A percentile compares a stretch with the other conserved stretches of the same genome.
Evolutionary conservation across 2,797 vertebrate genomes (phyloP).

Genomic region (Mergus octosetaceus): DNA sequence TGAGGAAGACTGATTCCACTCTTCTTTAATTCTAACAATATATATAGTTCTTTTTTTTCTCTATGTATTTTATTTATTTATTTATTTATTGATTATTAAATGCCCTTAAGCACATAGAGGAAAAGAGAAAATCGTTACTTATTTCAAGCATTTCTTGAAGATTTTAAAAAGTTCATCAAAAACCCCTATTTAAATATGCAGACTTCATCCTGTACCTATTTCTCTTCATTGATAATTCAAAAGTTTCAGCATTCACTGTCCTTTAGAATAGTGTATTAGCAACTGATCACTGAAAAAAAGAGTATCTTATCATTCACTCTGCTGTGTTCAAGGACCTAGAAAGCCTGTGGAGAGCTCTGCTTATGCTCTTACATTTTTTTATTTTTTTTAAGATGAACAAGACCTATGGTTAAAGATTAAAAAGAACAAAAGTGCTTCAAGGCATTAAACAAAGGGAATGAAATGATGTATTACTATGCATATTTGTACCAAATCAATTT

Average conservation of each 20-base stretch:
- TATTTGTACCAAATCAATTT: constrained; percentile 32
- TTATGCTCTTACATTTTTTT: background rate
- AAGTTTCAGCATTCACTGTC: background rate
- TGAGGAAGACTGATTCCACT: background rate
- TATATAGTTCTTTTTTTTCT: background rate
- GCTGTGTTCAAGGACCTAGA: background rate
- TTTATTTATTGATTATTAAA: background rate
- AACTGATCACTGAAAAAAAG: background rate
- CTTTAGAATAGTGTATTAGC: background rate
- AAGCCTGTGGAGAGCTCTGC: background rate
- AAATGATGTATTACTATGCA: constrained; percentile 23
- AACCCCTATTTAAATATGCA: background rate
- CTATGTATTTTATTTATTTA: background rate
- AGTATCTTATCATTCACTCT: background rate
- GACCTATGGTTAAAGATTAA: background rate
- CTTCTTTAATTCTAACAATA: background rate
- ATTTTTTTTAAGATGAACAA: background rate
- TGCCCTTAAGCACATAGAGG: background rate
- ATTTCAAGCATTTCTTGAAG: background rate
- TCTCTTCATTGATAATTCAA: background rate
- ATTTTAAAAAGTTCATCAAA: background rate
- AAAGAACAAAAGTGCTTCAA: background rate
- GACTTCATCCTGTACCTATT: background rate
- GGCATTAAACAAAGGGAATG: background rate
- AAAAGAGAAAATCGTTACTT: background rate